phyloP scores from a whole-genome alignment of 2,797 vertebrate genomes.

The Limosa lapponica region DNA sequence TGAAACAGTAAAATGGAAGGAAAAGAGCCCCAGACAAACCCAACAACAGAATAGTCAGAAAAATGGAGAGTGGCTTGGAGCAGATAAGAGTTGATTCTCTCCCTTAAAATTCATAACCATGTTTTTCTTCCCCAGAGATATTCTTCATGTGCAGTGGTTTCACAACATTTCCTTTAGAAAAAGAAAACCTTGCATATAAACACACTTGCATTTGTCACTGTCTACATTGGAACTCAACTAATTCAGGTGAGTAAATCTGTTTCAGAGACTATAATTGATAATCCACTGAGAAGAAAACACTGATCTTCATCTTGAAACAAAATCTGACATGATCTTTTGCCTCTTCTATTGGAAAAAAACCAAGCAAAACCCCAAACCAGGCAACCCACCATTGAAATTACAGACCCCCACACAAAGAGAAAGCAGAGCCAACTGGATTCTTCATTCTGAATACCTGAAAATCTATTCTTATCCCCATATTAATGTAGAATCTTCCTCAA shows the following conservation, averaged over 20 bases:
- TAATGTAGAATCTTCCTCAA: neutral
- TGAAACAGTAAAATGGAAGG: neutral
- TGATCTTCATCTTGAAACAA: neutral
- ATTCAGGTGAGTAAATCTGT: neutral
- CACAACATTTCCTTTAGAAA: neutral
- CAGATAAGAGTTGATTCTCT: neutral
- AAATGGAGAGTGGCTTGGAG: neutral
- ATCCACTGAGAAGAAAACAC: neutral
- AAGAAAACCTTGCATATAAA: neutral
- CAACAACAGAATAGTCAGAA: neutral
- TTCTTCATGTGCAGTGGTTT: neutral
- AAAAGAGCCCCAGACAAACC: neutral
- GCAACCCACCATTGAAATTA: neutral
- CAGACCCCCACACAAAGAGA: neutral
- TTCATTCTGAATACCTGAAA: neutral
- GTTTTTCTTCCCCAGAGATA: neutral
- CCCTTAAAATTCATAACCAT: neutral
- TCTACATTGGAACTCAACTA: rapidly evolving
- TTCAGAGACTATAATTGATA: neutral
- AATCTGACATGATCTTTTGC: neutral
- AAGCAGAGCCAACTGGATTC: neutral
- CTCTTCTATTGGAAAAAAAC: neutral
- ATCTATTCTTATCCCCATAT: neutral
- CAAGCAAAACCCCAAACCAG: neutral
- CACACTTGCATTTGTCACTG: conserved; percentile 14